These are phyloP conservation scores for Labroides dimidiatus DNA, from an alignment of 2,797 vertebrate species.

Conservation along the genomic window DNA sequence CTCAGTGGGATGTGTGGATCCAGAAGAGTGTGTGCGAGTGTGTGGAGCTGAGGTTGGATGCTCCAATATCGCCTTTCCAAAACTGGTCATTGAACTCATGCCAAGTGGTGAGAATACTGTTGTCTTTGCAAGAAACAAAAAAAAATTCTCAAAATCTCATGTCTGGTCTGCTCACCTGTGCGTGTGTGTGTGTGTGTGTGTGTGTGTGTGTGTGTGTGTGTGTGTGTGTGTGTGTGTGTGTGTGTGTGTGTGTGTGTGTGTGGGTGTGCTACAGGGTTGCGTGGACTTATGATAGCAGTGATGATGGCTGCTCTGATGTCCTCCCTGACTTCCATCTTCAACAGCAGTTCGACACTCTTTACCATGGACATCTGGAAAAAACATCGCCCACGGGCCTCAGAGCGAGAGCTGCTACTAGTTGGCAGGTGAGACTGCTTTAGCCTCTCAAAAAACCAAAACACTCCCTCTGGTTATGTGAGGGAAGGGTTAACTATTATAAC, in stretches of 20 bases:
- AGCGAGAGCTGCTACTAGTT: conserved; percentile 90
- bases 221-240: too few species aligned
- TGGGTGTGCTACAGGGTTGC: conserved; percentile 82
- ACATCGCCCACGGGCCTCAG: conserved; percentile 81
- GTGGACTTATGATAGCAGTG: conserved; percentile 92
- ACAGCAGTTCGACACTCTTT: conserved; percentile 93
- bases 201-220: too few species aligned
- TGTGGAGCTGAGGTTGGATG: conserved; percentile 92
- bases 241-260: neutral
- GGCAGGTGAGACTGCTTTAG: conserved; percentile 83
- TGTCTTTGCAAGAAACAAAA: neutral
- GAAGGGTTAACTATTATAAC: neutral
- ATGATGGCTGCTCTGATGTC: conserved; percentile 96
- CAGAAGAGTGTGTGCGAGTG: conserved; percentile 86
- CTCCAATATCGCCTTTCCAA: conserved; percentile 93
- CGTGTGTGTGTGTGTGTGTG: too few species aligned
- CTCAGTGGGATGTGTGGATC: conserved; percentile 87
- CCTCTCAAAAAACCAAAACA: too few species aligned
- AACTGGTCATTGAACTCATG: conserved; percentile 94
- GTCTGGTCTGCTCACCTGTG: too few species aligned
- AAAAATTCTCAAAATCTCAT: too few species aligned
- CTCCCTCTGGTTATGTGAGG: neutral
- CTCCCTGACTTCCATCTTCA: conserved; percentile 93
- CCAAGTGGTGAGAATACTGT: conserved; percentile 84
- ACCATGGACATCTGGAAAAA: conserved; percentile 95